These are phyloP conservation scores for Agonopterix arenella DNA, from an alignment of 2,888 invertebrate species.

Conservation along the genomic window DNA sequence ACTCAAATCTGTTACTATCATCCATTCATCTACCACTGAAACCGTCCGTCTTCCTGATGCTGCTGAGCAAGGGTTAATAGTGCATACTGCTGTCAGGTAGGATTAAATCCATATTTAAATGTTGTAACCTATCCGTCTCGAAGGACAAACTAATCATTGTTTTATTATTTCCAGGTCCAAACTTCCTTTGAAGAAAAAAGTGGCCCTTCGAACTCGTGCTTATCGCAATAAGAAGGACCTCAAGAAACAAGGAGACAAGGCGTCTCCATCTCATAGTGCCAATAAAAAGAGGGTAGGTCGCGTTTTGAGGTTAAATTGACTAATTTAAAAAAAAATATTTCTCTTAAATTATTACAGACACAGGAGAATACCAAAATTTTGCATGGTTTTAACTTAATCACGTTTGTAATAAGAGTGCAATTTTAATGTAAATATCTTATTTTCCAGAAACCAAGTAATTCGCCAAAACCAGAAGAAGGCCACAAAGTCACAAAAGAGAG, in stretches of 20 bases:
- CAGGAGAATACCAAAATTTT: too few relatives aligned
- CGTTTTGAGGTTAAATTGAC: too few relatives aligned
- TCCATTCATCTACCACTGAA: slow-evolving; percentile 93
- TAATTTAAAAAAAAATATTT: too few relatives aligned
- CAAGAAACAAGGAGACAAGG: slow-evolving; percentile 59
- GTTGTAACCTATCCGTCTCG: background rate
- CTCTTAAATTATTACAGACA: too few relatives aligned
- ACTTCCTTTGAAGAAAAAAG: slow-evolving; percentile 91
- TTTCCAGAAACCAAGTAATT: slow-evolving; percentile 54
- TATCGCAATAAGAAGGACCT: slow-evolving; percentile 74
- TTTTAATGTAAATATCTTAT: slow-evolving; percentile 2
- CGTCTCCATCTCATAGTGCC: slow-evolving; percentile 58
- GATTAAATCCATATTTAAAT: background rate
- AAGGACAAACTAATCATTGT: background rate
- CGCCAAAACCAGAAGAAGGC: slow-evolving; percentile 49
- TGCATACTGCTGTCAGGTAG: slow-evolving; percentile 87
- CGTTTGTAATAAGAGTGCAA: background rate
- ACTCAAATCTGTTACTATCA: slow-evolving; percentile 91
- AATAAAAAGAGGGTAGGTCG: slow-evolving; percentile 67
- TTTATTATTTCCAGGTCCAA: slow-evolving; percentile 79
- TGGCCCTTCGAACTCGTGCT: slow-evolving; percentile 78
- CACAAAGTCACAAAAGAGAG: slow-evolving; percentile 60
- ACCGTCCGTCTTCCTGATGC: slow-evolving; percentile 89
- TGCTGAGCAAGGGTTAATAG: slow-evolving; percentile 84
- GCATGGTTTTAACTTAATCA: background rate